A percentile compares a stretch with the other conserved stretches of the same genome.
Evolutionary conservation across 2,888 invertebrate species (phyloP).

Genomic region (Apantesis nais): DNA sequence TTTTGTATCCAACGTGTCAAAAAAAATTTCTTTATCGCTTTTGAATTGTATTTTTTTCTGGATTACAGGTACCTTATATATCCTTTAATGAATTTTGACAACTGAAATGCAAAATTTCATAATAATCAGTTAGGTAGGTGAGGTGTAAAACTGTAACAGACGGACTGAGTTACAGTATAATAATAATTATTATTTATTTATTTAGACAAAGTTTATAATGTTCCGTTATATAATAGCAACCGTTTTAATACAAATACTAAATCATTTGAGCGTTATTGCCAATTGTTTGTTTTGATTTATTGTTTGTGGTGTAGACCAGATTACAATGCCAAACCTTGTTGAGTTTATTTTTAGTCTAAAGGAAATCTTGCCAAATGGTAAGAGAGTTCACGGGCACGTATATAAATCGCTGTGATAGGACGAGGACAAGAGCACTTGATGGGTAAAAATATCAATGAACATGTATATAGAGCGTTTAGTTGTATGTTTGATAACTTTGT

Average conservation of each 20-base stretch:
- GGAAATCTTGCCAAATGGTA: slow-evolving; percentile 59
- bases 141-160: neutral
- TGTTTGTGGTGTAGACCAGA: slow-evolving; percentile 26
- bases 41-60: neutral
- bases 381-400: slow-evolving; percentile 62
- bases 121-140: neutral
- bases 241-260: neutral
- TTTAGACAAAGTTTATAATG: too few relatives aligned
- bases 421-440: slow-evolving; percentile 8
- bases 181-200: too few relatives aligned
- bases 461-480: slow-evolving; percentile 14
- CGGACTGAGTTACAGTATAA: too few relatives aligned
- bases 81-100: neutral
- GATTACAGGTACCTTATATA: neutral
- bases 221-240: neutral
- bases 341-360: slow-evolving; percentile 57
- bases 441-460: slow-evolving; percentile 13
- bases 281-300: slow-evolving; percentile 30
- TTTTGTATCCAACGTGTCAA: too few relatives aligned
- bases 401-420: slow-evolving; percentile 37
- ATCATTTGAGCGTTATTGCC: slow-evolving; percentile 17
- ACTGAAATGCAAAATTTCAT: neutral
- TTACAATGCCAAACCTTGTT: slow-evolving; percentile 51
- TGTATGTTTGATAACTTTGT: neutral
- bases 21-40: too few relatives aligned